phyloP scores from a whole-genome alignment of 2,113 vertebrate genomes.

The Oxyura jamaicensis region DNA sequence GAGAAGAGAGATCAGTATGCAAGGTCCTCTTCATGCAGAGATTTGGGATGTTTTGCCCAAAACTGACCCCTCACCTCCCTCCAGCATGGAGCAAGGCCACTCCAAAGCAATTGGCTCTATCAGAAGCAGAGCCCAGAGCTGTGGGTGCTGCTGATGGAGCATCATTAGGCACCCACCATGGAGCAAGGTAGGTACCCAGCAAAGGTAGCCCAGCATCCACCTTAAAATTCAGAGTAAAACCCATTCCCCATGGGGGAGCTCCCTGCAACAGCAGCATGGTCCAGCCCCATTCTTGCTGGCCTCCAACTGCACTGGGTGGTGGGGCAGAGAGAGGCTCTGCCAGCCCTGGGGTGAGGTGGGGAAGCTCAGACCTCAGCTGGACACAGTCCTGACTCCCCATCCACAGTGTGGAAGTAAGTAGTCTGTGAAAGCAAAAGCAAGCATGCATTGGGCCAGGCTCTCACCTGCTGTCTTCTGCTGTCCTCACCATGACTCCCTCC shows the following conservation, averaged over 20 bases:
- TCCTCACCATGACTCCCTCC: fast-evolving
- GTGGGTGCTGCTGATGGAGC: not conserved
- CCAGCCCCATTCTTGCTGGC: fast-evolving
- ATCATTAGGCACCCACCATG: fast-evolving
- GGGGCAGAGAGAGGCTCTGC: not conserved
- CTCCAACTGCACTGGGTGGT: not conserved
- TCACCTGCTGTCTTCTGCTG: not conserved
- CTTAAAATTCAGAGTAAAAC: fast-evolving
- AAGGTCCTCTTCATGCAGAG: not conserved
- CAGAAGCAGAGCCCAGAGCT: not conserved
- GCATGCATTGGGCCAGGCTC: fast-evolving
- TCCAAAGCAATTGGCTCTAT: not conserved
- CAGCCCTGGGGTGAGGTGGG: not conserved
- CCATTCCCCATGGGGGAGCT: not conserved
- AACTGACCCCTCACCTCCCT: not conserved
- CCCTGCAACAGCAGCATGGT: fast-evolving
- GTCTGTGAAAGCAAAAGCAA: not conserved
- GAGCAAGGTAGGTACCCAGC: not conserved
- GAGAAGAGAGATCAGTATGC: not conserved
- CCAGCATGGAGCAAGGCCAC: not conserved
- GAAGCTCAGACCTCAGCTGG: not conserved
- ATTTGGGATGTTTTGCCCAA: not conserved
- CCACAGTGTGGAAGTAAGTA: not conserved
- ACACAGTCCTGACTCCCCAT: not conserved
- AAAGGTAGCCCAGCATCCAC: not conserved